These are phyloP conservation scores for Pristionchus mayeri DNA, from an alignment of 2,888 invertebrate genomes.

Conservation along the genomic window DNA sequence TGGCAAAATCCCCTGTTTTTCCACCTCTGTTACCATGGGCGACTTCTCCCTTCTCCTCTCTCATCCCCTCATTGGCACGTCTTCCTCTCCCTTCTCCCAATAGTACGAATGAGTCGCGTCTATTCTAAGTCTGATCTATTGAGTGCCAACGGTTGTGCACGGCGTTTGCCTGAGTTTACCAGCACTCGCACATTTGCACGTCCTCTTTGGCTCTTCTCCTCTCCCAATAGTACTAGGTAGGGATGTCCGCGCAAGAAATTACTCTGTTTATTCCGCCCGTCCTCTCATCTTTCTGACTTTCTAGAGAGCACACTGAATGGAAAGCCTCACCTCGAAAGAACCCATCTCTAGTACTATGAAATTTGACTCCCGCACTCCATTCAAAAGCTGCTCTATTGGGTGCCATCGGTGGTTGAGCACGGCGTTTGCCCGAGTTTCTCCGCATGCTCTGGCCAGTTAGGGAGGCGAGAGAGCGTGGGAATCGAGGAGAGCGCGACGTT, in stretches of 20 bases:
- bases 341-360: neutral
- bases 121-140: no score
- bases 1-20: no score
- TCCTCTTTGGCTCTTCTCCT: neutral
- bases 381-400: no score
- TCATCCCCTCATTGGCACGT: neutral
- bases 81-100: neutral
- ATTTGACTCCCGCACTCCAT: neutral
- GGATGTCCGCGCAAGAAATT: no score
- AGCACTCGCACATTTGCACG: no score
- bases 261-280: no score
- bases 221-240: neutral
- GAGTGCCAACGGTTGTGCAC: no score
- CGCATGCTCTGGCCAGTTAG: neutral
- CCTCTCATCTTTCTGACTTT: no score
- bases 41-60: neutral
- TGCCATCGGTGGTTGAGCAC: no score
- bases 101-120: neutral
- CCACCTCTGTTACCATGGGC: neutral
- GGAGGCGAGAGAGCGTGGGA: neutral
- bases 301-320: no score
- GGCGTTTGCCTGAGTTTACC: no score
- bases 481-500: neutral
- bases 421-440: no score
- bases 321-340: neutral